Percentiles rank a stretch among this genome's conserved stretches.
These are phyloP conservation scores for Cataglyphis cursor DNA, from an alignment of 2,888 invertebrate species.

Conservation along the genomic window DNA sequence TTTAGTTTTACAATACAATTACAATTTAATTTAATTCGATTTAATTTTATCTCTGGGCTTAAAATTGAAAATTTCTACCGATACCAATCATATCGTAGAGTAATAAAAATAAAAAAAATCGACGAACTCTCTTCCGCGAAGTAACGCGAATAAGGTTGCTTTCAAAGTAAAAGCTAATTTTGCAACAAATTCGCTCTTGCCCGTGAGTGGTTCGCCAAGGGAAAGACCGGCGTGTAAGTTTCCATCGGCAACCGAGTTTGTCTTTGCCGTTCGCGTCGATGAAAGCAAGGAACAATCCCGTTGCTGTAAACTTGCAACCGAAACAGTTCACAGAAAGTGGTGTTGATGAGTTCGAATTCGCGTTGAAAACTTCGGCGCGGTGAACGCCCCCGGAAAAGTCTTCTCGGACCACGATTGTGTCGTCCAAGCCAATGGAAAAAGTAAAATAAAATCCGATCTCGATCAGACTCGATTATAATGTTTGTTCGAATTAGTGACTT, in stretches of 20 bases:
- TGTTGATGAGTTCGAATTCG: slow-evolving; percentile 41
- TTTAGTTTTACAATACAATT: slow-evolving; percentile 6
- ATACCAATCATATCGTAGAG: not conserved
- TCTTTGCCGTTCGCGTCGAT: slow-evolving; percentile 32
- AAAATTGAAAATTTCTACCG: not conserved
- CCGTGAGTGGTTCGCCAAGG: not conserved
- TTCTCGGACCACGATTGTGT: slow-evolving; percentile 13
- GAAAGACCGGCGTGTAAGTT: slow-evolving; percentile 1
- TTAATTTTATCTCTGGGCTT: not conserved
- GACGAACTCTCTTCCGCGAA: not conserved
- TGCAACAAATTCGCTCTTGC: slow-evolving; percentile 4
- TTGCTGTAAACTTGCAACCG: slow-evolving; percentile 37
- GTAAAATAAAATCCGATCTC: slow-evolving; percentile 27
- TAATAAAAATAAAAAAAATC: slow-evolving; percentile 6
- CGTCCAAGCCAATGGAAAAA: not conserved
- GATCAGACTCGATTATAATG: slow-evolving; percentile 21
- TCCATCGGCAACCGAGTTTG: slow-evolving; percentile 17
- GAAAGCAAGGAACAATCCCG: slow-evolving; percentile 35
- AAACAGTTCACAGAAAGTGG: slow-evolving; percentile 22
- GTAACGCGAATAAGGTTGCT: slow-evolving; percentile 7
- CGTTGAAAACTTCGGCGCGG: slow-evolving; percentile 28
- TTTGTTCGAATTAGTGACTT: slow-evolving; percentile 11
- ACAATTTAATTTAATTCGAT: slow-evolving; percentile 3
- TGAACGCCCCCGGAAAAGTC: slow-evolving; percentile 15
- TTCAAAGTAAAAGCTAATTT: slow-evolving; percentile 32